These are phyloP conservation scores for Axis porcinus DNA, from an alignment of 2,113 vertebrate species.

Conservation along the genomic window DNA sequence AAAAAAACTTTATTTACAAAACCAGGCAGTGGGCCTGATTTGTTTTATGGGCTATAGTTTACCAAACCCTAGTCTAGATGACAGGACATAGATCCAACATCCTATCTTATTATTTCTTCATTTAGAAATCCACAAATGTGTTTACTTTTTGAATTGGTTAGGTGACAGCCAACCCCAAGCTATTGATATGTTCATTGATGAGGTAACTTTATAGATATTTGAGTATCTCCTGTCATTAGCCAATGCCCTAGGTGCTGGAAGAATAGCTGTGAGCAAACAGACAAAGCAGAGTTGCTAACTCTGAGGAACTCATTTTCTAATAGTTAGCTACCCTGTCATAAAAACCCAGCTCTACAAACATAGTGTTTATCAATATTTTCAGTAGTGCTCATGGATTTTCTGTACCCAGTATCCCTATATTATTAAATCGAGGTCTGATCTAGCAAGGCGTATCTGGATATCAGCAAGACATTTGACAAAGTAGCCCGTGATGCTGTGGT, in stretches of 20 bases:
- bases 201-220: neutral
- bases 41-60: neutral
- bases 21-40: neutral
- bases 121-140: neutral
- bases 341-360: neutral
- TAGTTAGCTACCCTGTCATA: neutral
- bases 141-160: neutral
- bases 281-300: neutral
- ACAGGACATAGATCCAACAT: neutral
- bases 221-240: neutral
- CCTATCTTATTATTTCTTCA: neutral
- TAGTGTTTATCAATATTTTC: neutral
- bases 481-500: neutral
- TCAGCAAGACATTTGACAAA: neutral
- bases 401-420: neutral
- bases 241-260: neutral
- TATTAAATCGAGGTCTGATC: neutral
- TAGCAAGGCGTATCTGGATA: neutral
- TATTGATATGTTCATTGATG: neutral
- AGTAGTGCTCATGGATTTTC: neutral
- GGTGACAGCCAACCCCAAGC: neutral
- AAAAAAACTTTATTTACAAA: constrained; percentile 2
- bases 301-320: neutral
- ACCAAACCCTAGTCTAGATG: neutral
- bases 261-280: neutral